Percentiles rank a stretch among this genome's conserved stretches.
These are phyloP conservation scores for Falcaria lacertinaria DNA, from an alignment of 2,888 invertebrate species.

Conservation along the genomic window DNA sequence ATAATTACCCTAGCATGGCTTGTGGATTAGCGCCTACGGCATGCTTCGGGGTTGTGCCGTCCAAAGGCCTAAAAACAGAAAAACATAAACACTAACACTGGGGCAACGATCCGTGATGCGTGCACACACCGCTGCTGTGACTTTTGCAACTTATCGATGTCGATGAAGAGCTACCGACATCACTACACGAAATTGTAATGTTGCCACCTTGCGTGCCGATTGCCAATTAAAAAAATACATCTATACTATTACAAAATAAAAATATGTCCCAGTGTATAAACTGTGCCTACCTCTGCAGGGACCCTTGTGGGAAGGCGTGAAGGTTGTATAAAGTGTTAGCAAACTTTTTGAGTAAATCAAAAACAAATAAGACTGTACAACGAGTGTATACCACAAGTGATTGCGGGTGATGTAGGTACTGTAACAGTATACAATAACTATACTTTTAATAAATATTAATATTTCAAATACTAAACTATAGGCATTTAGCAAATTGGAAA, in stretches of 20 bases:
- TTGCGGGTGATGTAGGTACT: too few species aligned
- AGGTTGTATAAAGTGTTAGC: too few species aligned
- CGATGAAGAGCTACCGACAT: constrained; percentile 1
- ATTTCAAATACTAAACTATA: too few species aligned
- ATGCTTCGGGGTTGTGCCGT: constrained; percentile 78
- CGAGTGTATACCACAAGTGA: too few species aligned
- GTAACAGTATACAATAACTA: too few species aligned
- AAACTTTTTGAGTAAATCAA: too few species aligned
- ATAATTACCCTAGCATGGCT: constrained; percentile 83
- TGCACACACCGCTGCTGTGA: constrained; percentile 19
- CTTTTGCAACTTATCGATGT: constrained; percentile 39
- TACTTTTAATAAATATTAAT: too few species aligned
- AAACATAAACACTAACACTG: constrained; percentile 70
- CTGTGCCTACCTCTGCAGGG: too few species aligned
- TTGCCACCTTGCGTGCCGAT: not conserved
- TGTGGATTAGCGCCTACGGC: constrained; percentile 79
- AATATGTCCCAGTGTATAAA: not conserved
- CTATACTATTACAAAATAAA: too few species aligned
- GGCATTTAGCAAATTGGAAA: not conserved
- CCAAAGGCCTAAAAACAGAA: constrained; percentile 83
- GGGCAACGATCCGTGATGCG: constrained; percentile 29
- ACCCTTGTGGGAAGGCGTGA: too few species aligned
- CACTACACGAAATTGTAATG: not conserved
- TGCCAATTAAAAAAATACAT: not conserved
- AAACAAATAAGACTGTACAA: too few species aligned